Conservation (phyloP, 2,888 invertebrate species). For the Thecocarcelia acutangulata region DNA sequence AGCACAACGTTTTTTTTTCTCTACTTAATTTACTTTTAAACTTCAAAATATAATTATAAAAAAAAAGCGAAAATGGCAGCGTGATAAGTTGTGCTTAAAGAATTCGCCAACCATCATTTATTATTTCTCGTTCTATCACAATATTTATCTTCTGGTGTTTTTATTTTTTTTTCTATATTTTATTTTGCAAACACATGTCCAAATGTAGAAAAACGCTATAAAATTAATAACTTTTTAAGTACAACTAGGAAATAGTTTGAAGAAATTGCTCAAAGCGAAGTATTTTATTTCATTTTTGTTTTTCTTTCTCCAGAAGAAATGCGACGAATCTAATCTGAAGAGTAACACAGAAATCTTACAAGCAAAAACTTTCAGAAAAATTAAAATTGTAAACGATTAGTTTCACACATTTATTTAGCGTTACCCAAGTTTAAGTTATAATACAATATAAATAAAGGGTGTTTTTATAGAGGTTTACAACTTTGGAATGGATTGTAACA, state of each 20-base stretch:
- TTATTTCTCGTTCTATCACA: constrained; percentile 39
- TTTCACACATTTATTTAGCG: no score
- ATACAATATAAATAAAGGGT: no score
- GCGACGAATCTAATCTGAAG: no score
- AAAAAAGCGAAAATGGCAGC: not conserved
- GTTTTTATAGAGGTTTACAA: no score
- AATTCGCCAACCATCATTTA: constrained; percentile 20
- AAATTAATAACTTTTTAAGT: constrained; percentile 61
- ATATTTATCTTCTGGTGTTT: constrained; percentile 31
- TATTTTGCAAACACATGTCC: constrained; percentile 44
- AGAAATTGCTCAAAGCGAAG: constrained; percentile 21
- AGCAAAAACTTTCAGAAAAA: not conserved
- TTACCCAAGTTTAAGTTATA: no score
- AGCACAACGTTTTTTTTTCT: not conserved
- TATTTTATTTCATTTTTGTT: not conserved
- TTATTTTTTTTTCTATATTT: not conserved
- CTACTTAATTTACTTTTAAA: constrained; percentile 19
- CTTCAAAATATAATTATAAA: not conserved
- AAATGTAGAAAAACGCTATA: constrained; percentile 26
- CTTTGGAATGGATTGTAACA: no score
- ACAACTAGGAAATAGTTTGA: constrained; percentile 30
- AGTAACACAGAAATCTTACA: not conserved
- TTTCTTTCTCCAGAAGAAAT: no score
- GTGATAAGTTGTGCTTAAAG: constrained; percentile 10
- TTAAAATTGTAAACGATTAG: no score